Percentiles rank a stretch among this genome's conserved stretches.
Evolutionary conservation across 2,113 vertebrate genomes (phyloP).

Genomic region (Brachyistius frenatus): DNA sequence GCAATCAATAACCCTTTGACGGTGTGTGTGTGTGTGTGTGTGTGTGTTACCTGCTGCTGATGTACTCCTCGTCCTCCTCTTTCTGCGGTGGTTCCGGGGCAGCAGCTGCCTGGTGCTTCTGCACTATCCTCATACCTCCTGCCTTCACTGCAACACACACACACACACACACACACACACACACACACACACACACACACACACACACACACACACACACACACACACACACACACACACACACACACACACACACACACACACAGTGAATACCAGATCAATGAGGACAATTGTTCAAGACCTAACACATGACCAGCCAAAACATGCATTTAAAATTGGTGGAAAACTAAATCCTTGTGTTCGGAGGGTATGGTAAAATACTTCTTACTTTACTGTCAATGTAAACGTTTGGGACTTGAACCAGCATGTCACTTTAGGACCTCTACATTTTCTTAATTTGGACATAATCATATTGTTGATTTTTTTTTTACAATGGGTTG

Average conservation of each 20-base stretch:
- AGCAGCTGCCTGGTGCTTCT: constrained; percentile 90
- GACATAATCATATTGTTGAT: no score
- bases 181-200: background rate
- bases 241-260: background rate
- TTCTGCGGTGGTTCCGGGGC: constrained; percentile 89
- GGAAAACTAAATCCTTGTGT: no score
- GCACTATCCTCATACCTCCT: constrained; percentile 97
- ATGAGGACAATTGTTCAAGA: no score
- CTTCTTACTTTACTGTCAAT: no score
- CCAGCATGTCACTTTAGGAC: no score
- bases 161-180: background rate
- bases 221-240: constrained; percentile 43
- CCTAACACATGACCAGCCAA: no score
- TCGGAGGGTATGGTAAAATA: no score
- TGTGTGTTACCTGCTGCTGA: constrained; percentile 89
- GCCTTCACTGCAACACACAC: constrained; percentile 90
- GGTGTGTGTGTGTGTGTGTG: background rate
- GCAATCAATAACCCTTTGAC: no score
- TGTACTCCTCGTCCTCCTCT: constrained; percentile 92
- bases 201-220: background rate
- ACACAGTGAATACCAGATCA: background rate
- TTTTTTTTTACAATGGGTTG: no score
- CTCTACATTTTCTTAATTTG: no score
- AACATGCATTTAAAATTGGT: no score
- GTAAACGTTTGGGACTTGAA: no score